Percentiles rank a stretch among this genome's conserved stretches.
phyloP scores from a whole-genome alignment of 2,797 vertebrate genomes.

The Enteromius unitaeniatus region DNA sequence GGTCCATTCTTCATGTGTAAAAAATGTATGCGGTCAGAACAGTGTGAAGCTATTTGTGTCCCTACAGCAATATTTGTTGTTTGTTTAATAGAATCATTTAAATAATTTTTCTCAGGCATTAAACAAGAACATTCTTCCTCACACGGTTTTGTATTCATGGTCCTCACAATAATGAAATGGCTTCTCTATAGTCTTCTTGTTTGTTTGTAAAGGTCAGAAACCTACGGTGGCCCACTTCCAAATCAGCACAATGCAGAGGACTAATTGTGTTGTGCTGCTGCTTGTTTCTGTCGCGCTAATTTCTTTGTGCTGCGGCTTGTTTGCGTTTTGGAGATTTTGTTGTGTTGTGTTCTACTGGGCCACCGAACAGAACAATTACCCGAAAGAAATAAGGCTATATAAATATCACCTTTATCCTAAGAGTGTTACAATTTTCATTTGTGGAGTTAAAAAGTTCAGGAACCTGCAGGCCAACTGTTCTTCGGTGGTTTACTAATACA shows the following conservation, averaged over 20 bases:
- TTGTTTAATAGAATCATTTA: slow-evolving; percentile 28
- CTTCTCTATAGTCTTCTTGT: background rate
- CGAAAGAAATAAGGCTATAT: slow-evolving; percentile 9
- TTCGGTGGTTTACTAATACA: slow-evolving; percentile 34
- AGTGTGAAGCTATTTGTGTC: background rate
- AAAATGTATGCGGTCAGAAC: background rate
- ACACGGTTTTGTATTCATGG: background rate
- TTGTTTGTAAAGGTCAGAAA: slow-evolving; percentile 16
- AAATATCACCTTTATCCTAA: background rate
- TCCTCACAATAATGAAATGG: slow-evolving; percentile 7
- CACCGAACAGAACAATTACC: background rate
- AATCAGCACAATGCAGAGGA: background rate
- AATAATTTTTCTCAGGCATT: background rate
- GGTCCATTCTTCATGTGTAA: slow-evolving; percentile 5
- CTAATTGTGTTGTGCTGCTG: too few relatives aligned
- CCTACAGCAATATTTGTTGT: slow-evolving; percentile 12
- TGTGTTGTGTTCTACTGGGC: background rate
- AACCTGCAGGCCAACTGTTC: slow-evolving; percentile 18
- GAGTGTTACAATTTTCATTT: background rate
- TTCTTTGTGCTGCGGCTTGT: background rate
- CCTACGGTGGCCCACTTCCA: background rate
- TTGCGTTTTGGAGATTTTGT: background rate
- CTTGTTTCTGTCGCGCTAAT: background rate
- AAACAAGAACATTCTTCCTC: slow-evolving; percentile 13
- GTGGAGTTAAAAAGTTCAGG: background rate